Percentiles rank a stretch among this genome's conserved stretches.
phyloP scores from a whole-genome alignment of 2,113 vertebrate genomes.

The Lonchura striata region DNA sequence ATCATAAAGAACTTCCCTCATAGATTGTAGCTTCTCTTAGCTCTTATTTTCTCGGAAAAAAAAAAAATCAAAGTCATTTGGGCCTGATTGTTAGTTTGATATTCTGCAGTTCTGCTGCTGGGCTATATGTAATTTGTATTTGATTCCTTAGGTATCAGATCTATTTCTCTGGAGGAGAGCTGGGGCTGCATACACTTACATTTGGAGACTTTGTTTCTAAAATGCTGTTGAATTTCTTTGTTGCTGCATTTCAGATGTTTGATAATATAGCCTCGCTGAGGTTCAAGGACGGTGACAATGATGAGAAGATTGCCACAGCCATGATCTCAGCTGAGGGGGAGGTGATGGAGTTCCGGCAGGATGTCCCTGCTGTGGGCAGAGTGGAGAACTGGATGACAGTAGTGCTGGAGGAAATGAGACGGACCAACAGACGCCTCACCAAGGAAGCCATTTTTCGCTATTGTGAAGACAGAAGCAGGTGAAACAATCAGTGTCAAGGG shows the following conservation, averaged over 20 bases:
- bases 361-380: conserved; percentile 80
- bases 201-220: not conserved
- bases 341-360: conserved; percentile 84
- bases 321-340: conserved; percentile 94
- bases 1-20: not conserved
- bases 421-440: conserved; percentile 88
- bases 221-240: not conserved
- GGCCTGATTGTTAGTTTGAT: not conserved
- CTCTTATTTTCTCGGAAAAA: not conserved
- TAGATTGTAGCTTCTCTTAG: not conserved
- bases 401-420: conserved; percentile 88
- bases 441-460: conserved; percentile 95
- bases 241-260: conserved; percentile 82
- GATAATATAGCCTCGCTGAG: conserved; percentile 89
- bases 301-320: conserved; percentile 79
- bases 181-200: not conserved
- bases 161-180: not conserved
- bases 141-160: not conserved
- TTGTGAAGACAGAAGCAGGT: conserved; percentile 87
- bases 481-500: not conserved
- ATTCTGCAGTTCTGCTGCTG: not conserved
- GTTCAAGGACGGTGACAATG: conserved; percentile 76
- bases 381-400: conserved; percentile 96
- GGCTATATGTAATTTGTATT: not conserved
- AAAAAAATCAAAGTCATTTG: not conserved